Evolutionary conservation across 2,888 invertebrate genomes (phyloP).

Genomic region (Ectobius pallidus): DNA sequence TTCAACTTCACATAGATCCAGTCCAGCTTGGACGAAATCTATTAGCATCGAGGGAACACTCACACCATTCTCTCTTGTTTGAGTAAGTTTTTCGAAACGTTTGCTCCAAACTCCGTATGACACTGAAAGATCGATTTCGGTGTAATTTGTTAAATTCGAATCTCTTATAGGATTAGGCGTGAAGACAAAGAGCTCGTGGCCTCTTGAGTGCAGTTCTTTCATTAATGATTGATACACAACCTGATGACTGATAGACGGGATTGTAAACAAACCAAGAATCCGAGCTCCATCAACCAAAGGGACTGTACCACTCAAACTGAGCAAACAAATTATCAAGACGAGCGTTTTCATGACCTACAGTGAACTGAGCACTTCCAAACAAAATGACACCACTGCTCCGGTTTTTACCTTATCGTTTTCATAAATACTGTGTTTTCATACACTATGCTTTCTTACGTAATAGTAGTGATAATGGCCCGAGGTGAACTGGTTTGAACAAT

Average conservation of each 20-base stretch:
- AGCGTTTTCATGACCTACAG: too few relatives aligned
- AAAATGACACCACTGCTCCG: too few relatives aligned
- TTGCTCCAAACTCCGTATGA: slow-evolving; percentile 17
- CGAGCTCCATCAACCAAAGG: not conserved
- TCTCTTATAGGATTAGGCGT: slow-evolving; percentile 54
- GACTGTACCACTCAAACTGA: too few relatives aligned
- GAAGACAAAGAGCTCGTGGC: slow-evolving; percentile 57
- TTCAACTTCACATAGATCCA: slow-evolving; percentile 28
- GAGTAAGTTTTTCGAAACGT: not conserved
- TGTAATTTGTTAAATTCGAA: slow-evolving; percentile 23
- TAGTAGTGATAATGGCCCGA: too few relatives aligned
- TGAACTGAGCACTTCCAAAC: too few relatives aligned
- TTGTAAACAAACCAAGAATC: slow-evolving; percentile 56
- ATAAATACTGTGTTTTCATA: too few relatives aligned
- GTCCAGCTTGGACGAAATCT: not conserved
- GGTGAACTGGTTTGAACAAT: too few relatives aligned
- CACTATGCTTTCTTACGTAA: too few relatives aligned
- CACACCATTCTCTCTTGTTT: not conserved
- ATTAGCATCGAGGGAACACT: not conserved
- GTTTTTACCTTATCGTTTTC: too few relatives aligned
- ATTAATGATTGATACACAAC: slow-evolving; percentile 55
- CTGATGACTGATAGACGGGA: slow-evolving; percentile 59
- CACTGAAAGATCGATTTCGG: slow-evolving; percentile 30
- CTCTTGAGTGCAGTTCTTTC: slow-evolving; percentile 54
- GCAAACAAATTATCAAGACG: too few relatives aligned